phyloP scores from a whole-genome alignment of 2,113 vertebrate genomes.

The Amphiprion ocellaris region DNA sequence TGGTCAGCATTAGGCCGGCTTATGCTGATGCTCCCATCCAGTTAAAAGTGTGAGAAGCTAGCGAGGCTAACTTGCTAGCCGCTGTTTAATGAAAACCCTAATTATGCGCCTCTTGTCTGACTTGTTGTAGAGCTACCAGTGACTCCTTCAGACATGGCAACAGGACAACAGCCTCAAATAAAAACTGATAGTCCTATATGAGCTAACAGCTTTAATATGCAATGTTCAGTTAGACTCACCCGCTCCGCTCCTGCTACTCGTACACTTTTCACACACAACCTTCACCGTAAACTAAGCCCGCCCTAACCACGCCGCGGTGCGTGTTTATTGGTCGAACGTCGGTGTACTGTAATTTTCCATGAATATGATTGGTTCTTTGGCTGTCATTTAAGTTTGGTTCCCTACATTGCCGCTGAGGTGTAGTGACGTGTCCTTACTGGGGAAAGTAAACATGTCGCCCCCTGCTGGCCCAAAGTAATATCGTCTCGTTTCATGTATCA shows the following conservation, averaged over 20 bases:
- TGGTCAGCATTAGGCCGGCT: conserved; percentile 14
- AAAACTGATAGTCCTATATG: fast-evolving
- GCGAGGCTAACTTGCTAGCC: conserved; percentile 67
- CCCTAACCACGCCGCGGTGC: conserved; percentile 21
- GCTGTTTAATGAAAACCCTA: conserved; percentile 13
- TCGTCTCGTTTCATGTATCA: background rate
- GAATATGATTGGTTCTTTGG: conserved; percentile 64
- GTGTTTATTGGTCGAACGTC: conserved; percentile 71
- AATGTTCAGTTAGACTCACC: conserved; percentile 72
- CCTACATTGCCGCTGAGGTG: conserved; percentile 53
- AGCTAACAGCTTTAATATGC: conserved; percentile 18
- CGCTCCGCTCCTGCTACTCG: conserved; percentile 73
- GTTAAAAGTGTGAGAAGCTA: conserved; percentile 42
- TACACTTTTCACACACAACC: conserved; percentile 77
- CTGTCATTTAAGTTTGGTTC: conserved; percentile 55
- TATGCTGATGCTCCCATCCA: conserved; percentile 37
- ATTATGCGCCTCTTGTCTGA: fast-evolving
- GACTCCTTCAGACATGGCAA: background rate
- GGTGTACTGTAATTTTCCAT: fast-evolving
- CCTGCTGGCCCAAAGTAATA: conserved; percentile 38
- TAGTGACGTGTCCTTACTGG: conserved; percentile 86
- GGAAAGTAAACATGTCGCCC: conserved; percentile 20
- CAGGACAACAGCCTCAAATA: background rate
- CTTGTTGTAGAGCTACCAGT: background rate
- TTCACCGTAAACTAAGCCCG: conserved; percentile 48